These are phyloP conservation scores for Potamilus streckersoni DNA, from an alignment of 1,140 invertebrate species.

Conservation along the genomic window DNA sequence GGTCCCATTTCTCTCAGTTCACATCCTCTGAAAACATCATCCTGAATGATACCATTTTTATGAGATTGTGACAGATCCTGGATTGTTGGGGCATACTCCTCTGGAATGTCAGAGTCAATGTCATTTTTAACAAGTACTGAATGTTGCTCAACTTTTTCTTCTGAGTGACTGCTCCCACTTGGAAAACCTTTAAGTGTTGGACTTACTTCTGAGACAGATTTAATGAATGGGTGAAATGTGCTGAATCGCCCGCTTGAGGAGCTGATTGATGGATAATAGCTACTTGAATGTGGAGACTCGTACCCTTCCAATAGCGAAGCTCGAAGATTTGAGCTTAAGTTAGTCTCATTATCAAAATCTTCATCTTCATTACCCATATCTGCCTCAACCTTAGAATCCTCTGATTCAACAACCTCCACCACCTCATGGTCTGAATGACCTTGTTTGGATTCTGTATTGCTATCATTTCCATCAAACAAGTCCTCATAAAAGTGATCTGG, in stretches of 20 bases:
- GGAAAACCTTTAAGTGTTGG: constrained; percentile 1
- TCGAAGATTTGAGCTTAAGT: constrained; percentile 13
- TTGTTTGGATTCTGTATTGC: constrained; percentile 1
- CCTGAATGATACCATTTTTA: not conserved
- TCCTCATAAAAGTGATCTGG: not conserved
- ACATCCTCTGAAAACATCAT: not conserved
- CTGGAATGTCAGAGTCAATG: constrained; percentile 19
- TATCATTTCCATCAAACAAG: not conserved
- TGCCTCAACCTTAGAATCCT: constrained; percentile 29
- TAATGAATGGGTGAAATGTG: constrained; percentile 22
- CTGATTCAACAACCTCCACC: constrained; percentile 20
- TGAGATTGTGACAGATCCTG: constrained; percentile 1
- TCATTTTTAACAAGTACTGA: constrained; percentile 12
- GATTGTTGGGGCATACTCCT: constrained; percentile 17
- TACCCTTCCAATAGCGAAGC: constrained; percentile 21
- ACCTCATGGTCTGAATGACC: constrained; percentile 16
- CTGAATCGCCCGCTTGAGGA: constrained; percentile 1
- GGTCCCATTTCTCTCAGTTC: constrained; percentile 1
- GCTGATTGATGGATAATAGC: too few relatives aligned
- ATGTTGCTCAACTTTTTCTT: constrained; percentile 7
- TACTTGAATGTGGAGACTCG: constrained; percentile 16
- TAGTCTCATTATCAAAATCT: constrained; percentile 4
- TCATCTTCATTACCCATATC: constrained; percentile 15
- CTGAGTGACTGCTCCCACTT: constrained; percentile 6
- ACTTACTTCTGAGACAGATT: not conserved